A percentile compares a stretch with the other conserved stretches of the same genome.
These are phyloP conservation scores for Arrhopalites spinosus DNA, from an alignment of 2,888 invertebrate genomes.

Conservation along the genomic window DNA sequence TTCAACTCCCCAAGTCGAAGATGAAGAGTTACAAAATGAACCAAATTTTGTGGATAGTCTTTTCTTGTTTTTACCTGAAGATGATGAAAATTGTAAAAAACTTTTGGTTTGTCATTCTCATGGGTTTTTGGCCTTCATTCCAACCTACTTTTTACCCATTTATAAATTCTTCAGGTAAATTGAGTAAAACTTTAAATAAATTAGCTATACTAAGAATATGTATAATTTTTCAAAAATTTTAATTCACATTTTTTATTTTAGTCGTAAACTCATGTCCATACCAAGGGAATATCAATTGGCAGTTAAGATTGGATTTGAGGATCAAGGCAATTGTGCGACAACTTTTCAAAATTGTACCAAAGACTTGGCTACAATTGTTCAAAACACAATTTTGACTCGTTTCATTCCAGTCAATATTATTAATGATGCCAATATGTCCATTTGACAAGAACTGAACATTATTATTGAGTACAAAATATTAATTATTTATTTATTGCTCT, in stretches of 20 bases:
- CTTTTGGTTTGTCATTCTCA: constrained; percentile 54
- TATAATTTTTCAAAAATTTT: too few relatives aligned
- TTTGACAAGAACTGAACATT: too few relatives aligned
- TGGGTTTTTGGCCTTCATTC: constrained; percentile 49
- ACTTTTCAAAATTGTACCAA: constrained; percentile 35
- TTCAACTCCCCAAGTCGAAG: neutral
- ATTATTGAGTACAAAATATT: too few relatives aligned
- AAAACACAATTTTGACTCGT: neutral
- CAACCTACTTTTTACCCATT: constrained; percentile 37
- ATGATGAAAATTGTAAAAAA: constrained; percentile 46
- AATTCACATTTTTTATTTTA: constrained; percentile 8
- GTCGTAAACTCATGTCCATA: constrained; percentile 42
- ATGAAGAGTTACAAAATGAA: neutral
- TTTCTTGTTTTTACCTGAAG: constrained; percentile 47
- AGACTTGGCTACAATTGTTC: constrained; percentile 25
- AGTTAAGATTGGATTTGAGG: constrained; percentile 45
- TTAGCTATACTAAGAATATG: too few relatives aligned
- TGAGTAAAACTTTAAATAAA: too few relatives aligned
- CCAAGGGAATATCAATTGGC: constrained; percentile 45
- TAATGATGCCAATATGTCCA: too few relatives aligned
- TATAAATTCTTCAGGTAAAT: constrained; percentile 51
- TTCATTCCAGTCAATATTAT: too few relatives aligned
- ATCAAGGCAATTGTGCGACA: constrained; percentile 45
- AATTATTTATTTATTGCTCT: too few relatives aligned
- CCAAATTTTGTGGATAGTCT: constrained; percentile 44